Conservation (phyloP, 2,113 vertebrate species). For the Dicaeum eximium region DNA sequence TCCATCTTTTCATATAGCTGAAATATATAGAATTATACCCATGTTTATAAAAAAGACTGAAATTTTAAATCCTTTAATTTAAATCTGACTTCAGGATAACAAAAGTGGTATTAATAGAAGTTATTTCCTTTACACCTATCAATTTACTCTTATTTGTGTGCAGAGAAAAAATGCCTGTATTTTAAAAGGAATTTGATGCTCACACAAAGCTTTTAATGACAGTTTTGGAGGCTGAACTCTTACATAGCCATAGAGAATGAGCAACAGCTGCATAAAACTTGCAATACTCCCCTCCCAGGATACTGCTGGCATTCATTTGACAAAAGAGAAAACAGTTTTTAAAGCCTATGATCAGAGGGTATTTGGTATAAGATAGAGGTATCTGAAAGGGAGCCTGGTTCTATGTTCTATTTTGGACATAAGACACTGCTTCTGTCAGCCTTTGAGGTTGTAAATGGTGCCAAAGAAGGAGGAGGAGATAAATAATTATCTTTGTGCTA, state of each 20-base stretch:
- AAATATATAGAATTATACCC: neutral
- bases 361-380: neutral
- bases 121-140: neutral
- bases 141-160: neutral
- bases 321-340: neutral
- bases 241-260: neutral
- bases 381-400: neutral
- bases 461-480: neutral
- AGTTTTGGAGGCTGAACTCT: neutral
- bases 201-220: neutral
- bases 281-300: neutral
- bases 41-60: neutral
- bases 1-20: neutral
- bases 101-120: neutral
- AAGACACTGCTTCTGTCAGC: accelerated
- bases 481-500: neutral
- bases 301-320: neutral
- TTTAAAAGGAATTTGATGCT: neutral
- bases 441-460: accelerated
- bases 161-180: neutral
- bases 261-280: neutral
- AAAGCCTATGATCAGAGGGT: neutral
- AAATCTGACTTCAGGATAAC: neutral
- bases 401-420: neutral
- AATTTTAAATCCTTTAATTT: conserved; percentile 15